These are phyloP conservation scores for Notechis scutatus DNA, from an alignment of 2,113 vertebrate species.

Conservation along the genomic window DNA sequence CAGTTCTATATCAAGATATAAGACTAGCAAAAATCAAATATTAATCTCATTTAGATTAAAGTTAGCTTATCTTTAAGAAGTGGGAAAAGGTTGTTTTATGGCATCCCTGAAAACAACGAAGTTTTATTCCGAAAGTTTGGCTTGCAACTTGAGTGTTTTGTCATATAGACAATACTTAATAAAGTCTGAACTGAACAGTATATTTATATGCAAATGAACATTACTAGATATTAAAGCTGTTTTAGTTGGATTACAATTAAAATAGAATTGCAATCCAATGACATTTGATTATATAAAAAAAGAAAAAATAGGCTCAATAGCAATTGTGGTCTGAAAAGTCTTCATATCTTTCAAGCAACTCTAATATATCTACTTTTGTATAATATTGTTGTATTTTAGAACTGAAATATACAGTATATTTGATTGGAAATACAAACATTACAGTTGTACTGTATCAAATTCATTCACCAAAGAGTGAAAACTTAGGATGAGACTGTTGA, in stretches of 20 bases:
- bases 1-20: background rate
- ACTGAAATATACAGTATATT: background rate
- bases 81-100: background rate
- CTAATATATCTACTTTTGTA: background rate
- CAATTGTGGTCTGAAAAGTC: slow-evolving; percentile 3
- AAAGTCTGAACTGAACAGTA: slow-evolving; percentile 1
- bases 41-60: background rate
- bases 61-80: background rate
- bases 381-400: slow-evolving; percentile 5
- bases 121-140: background rate
- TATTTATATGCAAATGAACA: slow-evolving; percentile 3
- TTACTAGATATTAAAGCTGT: slow-evolving; percentile 16
- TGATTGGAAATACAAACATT: background rate
- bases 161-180: background rate
- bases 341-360: slow-evolving; percentile 7
- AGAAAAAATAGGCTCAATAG: slow-evolving; percentile 20
- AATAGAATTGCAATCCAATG: background rate
- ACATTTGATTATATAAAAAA: slow-evolving; percentile 18
- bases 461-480: background rate
- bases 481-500: background rate
- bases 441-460: background rate
- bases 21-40: background rate
- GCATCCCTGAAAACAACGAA: background rate
- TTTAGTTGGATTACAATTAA: slow-evolving; percentile 19
- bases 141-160: background rate